Evolutionary conservation across 2,113 vertebrate species (phyloP).

Genomic region (Callaeas wilsoni): DNA sequence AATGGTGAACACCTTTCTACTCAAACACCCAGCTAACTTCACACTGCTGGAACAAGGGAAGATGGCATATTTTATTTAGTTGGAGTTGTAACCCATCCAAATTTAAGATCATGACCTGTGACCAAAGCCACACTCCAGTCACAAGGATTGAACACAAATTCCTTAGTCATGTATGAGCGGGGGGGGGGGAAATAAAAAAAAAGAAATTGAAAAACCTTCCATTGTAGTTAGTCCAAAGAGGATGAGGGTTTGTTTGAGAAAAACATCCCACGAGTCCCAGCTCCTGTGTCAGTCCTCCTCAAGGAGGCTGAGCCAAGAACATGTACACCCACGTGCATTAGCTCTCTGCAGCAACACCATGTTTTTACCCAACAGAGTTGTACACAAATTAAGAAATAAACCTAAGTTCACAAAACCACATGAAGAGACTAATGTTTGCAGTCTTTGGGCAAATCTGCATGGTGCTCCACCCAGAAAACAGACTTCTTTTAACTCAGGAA

Average conservation of each 20-base stretch:
- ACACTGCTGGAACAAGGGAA: neutral
- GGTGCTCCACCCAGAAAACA: neutral
- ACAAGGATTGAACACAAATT: neutral
- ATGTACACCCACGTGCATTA: neutral
- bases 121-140: neutral
- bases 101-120: neutral
- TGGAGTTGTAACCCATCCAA: neutral
- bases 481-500: neutral
- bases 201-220: neutral
- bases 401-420: slow-evolving; percentile 19
- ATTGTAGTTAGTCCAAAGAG: neutral
- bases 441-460: neutral
- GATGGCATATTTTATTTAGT: neutral
- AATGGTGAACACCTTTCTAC: neutral
- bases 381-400: slow-evolving; percentile 34
- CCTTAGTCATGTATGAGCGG: neutral
- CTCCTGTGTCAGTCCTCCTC: neutral
- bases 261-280: neutral
- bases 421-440: neutral
- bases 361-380: neutral
- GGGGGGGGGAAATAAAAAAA: fast-evolving
- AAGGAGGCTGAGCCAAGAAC: slow-evolving; percentile 8
- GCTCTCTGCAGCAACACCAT: neutral
- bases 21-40: neutral
- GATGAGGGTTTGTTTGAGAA: neutral